Conservation (phyloP, 1,140 invertebrate species). For the Drosophila parvula region DNA sequence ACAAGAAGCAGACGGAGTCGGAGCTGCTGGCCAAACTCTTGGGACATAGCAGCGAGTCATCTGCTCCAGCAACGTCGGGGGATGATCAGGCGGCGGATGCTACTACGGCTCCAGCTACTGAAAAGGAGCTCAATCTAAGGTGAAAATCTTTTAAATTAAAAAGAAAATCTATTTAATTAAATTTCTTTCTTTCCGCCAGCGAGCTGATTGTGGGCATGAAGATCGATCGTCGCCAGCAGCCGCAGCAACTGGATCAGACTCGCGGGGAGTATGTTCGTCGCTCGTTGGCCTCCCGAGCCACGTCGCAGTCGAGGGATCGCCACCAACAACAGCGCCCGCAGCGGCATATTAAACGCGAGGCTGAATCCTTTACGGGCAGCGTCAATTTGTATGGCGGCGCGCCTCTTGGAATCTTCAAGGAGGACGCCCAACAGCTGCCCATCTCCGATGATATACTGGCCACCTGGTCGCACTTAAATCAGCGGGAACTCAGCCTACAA, state of each 20-base stretch:
- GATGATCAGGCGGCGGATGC: conserved; percentile 11
- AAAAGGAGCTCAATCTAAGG: conserved; percentile 75
- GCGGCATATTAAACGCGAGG: conserved; percentile 55
- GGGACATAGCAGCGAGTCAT: conserved; percentile 85
- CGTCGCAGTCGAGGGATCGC: conserved; percentile 25
- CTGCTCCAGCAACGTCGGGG: conserved; percentile 39
- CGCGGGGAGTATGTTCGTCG: conserved; percentile 76
- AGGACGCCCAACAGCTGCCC: conserved; percentile 60
- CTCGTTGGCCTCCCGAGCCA: conserved; percentile 57
- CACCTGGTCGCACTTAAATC: conserved; percentile 88
- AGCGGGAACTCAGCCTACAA: conserved; percentile 88
- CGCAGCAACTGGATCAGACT: conserved; percentile 79
- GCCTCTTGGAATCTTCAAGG: conserved; percentile 87
- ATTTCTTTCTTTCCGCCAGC: conserved; percentile 84
- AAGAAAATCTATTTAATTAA: background rate
- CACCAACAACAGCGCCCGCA: conserved; percentile 37
- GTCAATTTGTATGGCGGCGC: conserved; percentile 86
- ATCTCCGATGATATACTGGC: conserved; percentile 85
- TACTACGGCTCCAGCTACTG: background rate
- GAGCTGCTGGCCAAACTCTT: conserved; percentile 90
- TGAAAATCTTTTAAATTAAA: conserved; percentile 23
- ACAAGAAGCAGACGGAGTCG: conserved; percentile 88
- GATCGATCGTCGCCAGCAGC: conserved; percentile 86
- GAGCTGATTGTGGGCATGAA: conserved; percentile 90
- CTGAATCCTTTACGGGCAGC: conserved; percentile 70